Conservation (phyloP, 2,888 invertebrate species). For the Julus scanicus region DNA sequence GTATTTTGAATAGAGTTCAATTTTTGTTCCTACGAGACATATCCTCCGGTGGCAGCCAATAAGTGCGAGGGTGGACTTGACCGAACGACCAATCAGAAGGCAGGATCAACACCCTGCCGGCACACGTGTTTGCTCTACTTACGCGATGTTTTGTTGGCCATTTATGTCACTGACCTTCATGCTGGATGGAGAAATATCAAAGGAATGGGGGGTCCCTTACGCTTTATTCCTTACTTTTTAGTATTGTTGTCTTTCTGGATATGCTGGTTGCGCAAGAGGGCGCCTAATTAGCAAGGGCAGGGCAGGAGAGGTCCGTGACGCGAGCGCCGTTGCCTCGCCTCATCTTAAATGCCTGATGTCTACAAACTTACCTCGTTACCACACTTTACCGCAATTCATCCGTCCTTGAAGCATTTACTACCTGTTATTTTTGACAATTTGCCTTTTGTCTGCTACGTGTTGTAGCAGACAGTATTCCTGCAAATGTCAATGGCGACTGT, state of each 20-base stretch:
- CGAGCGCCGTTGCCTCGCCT: not conserved
- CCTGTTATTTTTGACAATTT: not conserved
- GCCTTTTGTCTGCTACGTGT: not conserved
- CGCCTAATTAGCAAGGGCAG: slow-evolving; percentile 49
- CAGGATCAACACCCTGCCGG: slow-evolving; percentile 29
- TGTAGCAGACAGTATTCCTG: not conserved
- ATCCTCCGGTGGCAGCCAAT: not conserved
- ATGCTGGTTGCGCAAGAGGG: not conserved
- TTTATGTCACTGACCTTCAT: slow-evolving; percentile 55
- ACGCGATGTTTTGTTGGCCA: slow-evolving; percentile 51
- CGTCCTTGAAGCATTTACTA: slow-evolving; percentile 29
- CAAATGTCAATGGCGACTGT: not conserved
- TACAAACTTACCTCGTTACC: not conserved
- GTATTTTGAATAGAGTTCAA: slow-evolving; percentile 36
- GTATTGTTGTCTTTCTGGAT: slow-evolving; percentile 3
- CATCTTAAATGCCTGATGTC: not conserved
- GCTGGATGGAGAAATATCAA: slow-evolving; percentile 50
- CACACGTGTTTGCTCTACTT: slow-evolving; percentile 48
- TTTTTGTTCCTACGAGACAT: slow-evolving; percentile 35
- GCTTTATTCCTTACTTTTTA: slow-evolving; percentile 8
- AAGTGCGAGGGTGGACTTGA: slow-evolving; percentile 1
- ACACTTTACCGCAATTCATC: not conserved
- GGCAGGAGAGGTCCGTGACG: not conserved
- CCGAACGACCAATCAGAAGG: not conserved
- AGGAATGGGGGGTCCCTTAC: slow-evolving; percentile 39